Conservation (phyloP, 2,113 vertebrate genomes). For the Egretta garzetta region DNA sequence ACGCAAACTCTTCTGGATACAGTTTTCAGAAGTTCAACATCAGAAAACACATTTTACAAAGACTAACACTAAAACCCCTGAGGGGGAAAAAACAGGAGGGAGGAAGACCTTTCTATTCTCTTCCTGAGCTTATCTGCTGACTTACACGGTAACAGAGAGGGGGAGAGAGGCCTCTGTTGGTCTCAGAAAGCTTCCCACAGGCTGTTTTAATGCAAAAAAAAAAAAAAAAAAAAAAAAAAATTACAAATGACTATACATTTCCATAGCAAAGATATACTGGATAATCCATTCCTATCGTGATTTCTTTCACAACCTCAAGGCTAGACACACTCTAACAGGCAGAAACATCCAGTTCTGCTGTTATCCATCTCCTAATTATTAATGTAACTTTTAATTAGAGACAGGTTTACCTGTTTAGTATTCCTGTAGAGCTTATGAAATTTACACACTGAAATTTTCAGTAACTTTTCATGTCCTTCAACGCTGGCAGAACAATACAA, state of each 20-base stretch:
- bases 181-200: constrained; percentile 44
- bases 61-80: constrained; percentile 16
- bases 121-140: constrained; percentile 42
- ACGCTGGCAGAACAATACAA: not conserved
- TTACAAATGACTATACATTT: constrained; percentile 37
- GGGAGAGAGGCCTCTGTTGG: not conserved
- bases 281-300: constrained; percentile 25
- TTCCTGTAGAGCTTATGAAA: not conserved
- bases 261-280: constrained; percentile 51
- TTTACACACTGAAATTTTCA: not conserved
- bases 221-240: not conserved
- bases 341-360: not conserved
- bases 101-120: constrained; percentile 26
- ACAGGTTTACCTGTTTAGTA: not conserved
- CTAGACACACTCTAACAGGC: not conserved
- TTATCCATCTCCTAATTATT: not conserved
- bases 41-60: constrained; percentile 46
- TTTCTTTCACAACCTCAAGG: constrained; percentile 9
- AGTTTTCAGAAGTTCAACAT: constrained; percentile 43
- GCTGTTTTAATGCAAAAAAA: constrained; percentile 1
- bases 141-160: not conserved
- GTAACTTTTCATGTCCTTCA: not conserved
- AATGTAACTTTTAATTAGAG: not conserved
- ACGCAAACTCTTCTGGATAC: not conserved
- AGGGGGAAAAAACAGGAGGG: not conserved